phyloP scores from a whole-genome alignment of 2,113 vertebrate species.

The Mobula hypostoma region DNA sequence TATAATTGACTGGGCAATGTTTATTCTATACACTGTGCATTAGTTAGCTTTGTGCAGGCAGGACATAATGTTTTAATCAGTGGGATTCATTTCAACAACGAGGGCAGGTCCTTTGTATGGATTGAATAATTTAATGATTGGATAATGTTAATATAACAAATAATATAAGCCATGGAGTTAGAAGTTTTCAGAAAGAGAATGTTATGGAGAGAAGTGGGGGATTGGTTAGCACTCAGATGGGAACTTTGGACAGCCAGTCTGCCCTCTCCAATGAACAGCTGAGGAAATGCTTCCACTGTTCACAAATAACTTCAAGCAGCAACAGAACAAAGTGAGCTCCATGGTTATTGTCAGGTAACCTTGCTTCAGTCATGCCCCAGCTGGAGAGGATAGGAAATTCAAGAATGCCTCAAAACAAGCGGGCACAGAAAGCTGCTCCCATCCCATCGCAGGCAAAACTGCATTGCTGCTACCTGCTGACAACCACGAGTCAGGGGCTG shows the following conservation, averaged over 20 bases:
- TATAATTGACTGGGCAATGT: neutral
- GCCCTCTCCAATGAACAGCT: neutral
- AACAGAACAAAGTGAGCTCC: neutral
- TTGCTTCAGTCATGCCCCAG: neutral
- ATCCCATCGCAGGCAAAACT: neutral
- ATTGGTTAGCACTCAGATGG: neutral
- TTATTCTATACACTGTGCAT: neutral
- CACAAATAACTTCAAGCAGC: neutral
- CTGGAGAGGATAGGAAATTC: neutral
- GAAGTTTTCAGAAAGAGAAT: neutral
- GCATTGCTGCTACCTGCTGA: neutral
- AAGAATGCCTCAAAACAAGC: neutral
- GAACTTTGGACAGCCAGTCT: neutral
- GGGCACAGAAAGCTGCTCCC: too few species aligned
- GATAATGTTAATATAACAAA: neutral
- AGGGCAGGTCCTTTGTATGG: neutral
- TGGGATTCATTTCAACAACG: neutral
- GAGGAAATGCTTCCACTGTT: neutral
- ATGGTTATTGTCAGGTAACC: neutral
- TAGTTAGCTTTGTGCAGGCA: neutral
- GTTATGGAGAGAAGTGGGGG: neutral
- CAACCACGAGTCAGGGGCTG: neutral
- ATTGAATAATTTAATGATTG: slow-evolving; percentile 24
- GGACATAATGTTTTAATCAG: slow-evolving; percentile 20
- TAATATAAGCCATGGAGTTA: neutral